phyloP scores from a whole-genome alignment of 2,888 invertebrate genomes.

The Aphidoletes aphidimyza region DNA sequence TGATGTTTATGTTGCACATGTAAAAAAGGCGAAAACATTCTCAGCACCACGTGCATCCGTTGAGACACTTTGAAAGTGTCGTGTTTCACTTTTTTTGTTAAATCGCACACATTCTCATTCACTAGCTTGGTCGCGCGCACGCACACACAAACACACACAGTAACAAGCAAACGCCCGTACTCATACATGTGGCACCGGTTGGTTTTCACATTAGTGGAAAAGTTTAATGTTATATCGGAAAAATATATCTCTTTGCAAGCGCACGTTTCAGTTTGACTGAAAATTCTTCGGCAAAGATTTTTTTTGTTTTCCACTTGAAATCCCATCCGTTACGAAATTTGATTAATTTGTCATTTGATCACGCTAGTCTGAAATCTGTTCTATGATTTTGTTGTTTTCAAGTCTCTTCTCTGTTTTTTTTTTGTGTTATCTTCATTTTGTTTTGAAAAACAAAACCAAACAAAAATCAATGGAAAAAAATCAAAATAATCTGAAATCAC shows the following conservation, averaged over 20 bases:
- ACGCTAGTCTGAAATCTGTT: background rate
- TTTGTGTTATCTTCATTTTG: background rate
- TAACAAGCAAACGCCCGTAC: background rate
- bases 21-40: constrained; percentile 37
- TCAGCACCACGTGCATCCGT: constrained; percentile 37
- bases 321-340: background rate
- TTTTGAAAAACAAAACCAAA: background rate
- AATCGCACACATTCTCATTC: no score
- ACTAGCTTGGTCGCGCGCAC: background rate
- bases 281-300: background rate
- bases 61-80: constrained; percentile 33
- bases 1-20: constrained; percentile 42
- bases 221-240: background rate
- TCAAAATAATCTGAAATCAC: no score
- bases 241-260: background rate
- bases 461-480: no score
- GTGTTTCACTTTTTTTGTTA: constrained; percentile 25
- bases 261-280: background rate
- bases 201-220: constrained; percentile 39
- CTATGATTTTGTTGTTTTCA: background rate
- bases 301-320: background rate
- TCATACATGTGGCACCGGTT: background rate
- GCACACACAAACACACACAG: background rate
- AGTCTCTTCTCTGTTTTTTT: background rate
- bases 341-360: constrained; percentile 18